Evolutionary conservation across 2,113 vertebrate species (phyloP).

Genomic region (Sturnira hondurensis): DNA sequence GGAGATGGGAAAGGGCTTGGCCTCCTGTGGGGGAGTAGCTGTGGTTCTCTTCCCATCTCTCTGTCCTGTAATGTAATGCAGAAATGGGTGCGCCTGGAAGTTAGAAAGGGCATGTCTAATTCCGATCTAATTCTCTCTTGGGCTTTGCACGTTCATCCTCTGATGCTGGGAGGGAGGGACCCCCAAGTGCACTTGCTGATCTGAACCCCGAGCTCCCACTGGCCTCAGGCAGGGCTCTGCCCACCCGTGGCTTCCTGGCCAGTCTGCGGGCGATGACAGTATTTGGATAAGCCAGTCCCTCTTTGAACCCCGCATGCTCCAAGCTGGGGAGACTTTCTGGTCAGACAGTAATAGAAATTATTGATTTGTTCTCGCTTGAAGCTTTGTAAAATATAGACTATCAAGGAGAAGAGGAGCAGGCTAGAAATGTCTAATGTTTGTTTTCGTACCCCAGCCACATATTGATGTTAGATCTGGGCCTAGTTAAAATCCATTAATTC

Average conservation of each 20-base stretch:
- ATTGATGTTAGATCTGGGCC: not conserved
- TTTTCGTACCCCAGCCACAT: not conserved
- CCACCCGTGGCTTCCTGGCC: not conserved
- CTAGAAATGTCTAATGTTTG: not conserved
- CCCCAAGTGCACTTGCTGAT: not conserved
- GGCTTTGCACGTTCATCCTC: not conserved
- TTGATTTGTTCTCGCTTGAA: constrained; percentile 55
- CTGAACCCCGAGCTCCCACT: not conserved
- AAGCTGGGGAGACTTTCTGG: constrained; percentile 17
- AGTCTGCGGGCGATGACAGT: not conserved
- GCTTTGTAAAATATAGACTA: constrained; percentile 33
- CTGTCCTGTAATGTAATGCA: not conserved
- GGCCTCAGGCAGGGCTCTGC: not conserved
- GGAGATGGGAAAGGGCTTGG: not conserved
- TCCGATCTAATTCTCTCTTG: constrained; percentile 34
- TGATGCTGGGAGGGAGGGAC: not conserved
- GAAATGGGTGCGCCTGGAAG: not conserved
- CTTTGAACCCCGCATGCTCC: constrained; percentile 46
- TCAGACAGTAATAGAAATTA: constrained; percentile 40
- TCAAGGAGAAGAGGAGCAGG: not conserved
- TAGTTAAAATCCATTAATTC: constrained; percentile 23
- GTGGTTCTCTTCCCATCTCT: not conserved
- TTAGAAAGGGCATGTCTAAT: not conserved
- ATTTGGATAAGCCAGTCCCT: not conserved
- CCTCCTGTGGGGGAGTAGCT: not conserved